These are phyloP conservation scores for Falco punctatus DNA, from an alignment of 2,113 vertebrate species.

Conservation along the genomic window DNA sequence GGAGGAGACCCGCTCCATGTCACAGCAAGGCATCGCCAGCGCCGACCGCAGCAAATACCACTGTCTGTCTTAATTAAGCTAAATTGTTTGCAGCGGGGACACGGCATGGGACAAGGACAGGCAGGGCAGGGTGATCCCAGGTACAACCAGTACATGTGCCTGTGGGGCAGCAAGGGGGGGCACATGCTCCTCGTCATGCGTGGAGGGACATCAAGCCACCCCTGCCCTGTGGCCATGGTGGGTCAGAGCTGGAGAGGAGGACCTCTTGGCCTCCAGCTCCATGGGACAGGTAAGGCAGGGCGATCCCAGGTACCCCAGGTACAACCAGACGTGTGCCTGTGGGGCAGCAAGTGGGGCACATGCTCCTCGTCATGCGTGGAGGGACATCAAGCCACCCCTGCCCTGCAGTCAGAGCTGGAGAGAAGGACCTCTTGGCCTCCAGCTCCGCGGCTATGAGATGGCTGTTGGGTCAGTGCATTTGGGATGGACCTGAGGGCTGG, in stretches of 20 bases:
- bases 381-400: neutral
- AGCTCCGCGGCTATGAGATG: neutral
- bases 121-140: neutral
- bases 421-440: neutral
- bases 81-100: neutral
- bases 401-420: neutral
- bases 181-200: accelerated
- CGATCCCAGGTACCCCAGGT: neutral
- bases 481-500: neutral
- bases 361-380: accelerated
- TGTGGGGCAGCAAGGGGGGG: neutral
- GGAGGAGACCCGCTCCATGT: accelerated
- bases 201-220: accelerated
- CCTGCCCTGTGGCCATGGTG: neutral
- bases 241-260: neutral
- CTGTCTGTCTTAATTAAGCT: neutral
- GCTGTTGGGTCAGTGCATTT: accelerated
- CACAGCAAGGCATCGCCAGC: neutral
- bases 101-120: neutral
- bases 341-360: accelerated
- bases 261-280: neutral
- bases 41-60: accelerated
- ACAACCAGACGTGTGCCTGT: accelerated
- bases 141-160: accelerated
- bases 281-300: neutral